phyloP scores from a whole-genome alignment of 23 tunicate species.

The Styela plicata region DNA sequence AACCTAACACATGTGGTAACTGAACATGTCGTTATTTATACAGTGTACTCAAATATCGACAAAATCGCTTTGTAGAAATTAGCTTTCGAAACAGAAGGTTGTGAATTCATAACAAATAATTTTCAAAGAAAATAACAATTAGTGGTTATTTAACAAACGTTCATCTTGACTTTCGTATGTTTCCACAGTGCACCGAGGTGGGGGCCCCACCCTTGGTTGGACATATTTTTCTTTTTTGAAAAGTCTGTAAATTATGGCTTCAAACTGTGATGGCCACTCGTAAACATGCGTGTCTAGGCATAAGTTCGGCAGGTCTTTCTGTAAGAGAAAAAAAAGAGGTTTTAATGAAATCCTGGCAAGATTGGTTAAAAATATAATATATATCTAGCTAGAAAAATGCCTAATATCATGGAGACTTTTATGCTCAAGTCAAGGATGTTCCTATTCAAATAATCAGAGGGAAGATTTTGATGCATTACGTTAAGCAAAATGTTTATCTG shows the following conservation, averaged over 20 bases:
- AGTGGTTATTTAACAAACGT: not conserved
- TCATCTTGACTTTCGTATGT: conserved; percentile 33
- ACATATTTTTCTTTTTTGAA: conserved; percentile 57
- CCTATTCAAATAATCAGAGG: too few relatives aligned
- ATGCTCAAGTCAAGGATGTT: too few relatives aligned
- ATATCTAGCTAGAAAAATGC: not conserved
- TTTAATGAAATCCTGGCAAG: too few relatives aligned
- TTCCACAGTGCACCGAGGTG: conserved; percentile 55
- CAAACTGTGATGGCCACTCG: conserved; percentile 72
- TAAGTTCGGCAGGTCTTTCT: conserved; percentile 59
- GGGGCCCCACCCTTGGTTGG: conserved; percentile 53
- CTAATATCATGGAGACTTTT: too few relatives aligned
- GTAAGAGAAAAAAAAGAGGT: not conserved
- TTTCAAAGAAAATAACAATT: not conserved
- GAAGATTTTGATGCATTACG: too few relatives aligned
- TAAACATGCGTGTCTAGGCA: conserved; percentile 60
- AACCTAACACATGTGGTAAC: too few relatives aligned
- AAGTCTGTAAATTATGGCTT: conserved; percentile 61
- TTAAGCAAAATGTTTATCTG: too few relatives aligned
- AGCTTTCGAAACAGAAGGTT: too few relatives aligned
- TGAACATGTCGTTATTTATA: too few relatives aligned
- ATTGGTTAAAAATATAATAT: not conserved
- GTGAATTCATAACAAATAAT: too few relatives aligned
- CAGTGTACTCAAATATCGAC: too few relatives aligned
- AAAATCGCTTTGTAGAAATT: too few relatives aligned